These are phyloP conservation scores for Tamandua tetradactyla DNA, from an alignment of 2,797 vertebrate genomes.

Conservation along the genomic window DNA sequence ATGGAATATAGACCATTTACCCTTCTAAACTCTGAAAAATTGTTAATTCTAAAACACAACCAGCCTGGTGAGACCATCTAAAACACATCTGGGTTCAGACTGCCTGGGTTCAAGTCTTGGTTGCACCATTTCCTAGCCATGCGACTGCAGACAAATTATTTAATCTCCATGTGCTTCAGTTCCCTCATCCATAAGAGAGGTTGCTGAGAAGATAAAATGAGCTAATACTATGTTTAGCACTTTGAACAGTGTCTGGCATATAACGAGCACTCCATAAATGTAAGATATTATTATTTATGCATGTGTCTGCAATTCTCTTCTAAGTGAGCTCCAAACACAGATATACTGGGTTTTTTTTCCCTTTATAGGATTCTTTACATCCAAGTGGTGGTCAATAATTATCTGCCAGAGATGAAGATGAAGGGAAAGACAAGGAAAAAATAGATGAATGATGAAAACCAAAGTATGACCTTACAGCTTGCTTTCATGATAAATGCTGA, in stretches of 20 bases:
- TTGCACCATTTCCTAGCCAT: background rate
- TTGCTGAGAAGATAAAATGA: background rate
- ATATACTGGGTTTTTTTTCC: background rate
- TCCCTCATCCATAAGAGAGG: slow-evolving; percentile 10
- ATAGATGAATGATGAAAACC: background rate
- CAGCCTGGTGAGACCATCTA: rapidly evolving
- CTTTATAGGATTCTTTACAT: background rate
- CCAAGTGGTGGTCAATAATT: background rate
- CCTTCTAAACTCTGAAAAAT: too few relatives aligned
- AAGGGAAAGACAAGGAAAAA: background rate
- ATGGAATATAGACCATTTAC: background rate
- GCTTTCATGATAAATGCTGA: background rate
- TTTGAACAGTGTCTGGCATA: background rate
- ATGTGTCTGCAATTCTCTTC: background rate
- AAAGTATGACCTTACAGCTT: background rate
- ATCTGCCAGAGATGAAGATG: background rate
- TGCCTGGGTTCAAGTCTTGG: background rate
- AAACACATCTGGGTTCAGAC: background rate
- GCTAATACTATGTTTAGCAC: background rate
- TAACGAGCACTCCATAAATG: background rate
- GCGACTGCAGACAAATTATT: background rate
- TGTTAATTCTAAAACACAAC: background rate
- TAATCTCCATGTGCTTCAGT: background rate
- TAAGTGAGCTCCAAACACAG: background rate
- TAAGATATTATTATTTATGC: background rate